Evolutionary conservation across 2,113 vertebrate species (phyloP).

Genomic region (Pteruthius melanotis): DNA sequence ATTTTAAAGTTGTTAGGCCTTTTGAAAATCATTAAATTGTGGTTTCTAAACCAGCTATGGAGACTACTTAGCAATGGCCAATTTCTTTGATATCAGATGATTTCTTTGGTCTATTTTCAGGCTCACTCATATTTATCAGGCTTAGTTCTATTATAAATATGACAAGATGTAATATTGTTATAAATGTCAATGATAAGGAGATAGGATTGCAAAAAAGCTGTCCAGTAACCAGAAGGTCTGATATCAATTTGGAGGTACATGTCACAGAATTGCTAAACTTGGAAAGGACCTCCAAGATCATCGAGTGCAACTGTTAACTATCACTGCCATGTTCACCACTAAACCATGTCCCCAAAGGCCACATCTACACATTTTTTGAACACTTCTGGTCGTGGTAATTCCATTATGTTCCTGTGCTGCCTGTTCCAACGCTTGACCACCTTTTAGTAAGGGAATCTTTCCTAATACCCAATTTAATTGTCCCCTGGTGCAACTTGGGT

Average conservation of each 20-base stretch:
- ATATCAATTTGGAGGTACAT: neutral
- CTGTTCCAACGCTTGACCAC: neutral
- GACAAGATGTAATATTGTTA: neutral
- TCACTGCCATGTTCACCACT: neutral
- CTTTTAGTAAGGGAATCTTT: neutral
- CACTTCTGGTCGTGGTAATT: neutral
- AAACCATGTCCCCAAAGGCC: neutral
- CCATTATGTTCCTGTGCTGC: neutral
- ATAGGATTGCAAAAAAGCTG: neutral
- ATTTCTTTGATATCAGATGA: neutral
- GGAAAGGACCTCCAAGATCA: neutral
- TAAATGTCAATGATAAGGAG: neutral
- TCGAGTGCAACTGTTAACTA: neutral
- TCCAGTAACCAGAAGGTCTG: neutral
- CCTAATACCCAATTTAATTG: neutral
- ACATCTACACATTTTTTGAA: accelerated
- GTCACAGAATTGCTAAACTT: neutral
- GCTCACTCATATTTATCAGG: neutral
- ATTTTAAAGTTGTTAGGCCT: neutral
- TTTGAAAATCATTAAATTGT: neutral
- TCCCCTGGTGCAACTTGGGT: neutral
- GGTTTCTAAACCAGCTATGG: neutral
- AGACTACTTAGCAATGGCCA: neutral
- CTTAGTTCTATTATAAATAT: neutral
- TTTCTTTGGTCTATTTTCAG: neutral